Evolutionary conservation across 30 jellyfish, hydroid and myxozoan species (phyloP), one percentile per base, ranked within the genome.

Genomic region (Mastigias papua): DNA sequence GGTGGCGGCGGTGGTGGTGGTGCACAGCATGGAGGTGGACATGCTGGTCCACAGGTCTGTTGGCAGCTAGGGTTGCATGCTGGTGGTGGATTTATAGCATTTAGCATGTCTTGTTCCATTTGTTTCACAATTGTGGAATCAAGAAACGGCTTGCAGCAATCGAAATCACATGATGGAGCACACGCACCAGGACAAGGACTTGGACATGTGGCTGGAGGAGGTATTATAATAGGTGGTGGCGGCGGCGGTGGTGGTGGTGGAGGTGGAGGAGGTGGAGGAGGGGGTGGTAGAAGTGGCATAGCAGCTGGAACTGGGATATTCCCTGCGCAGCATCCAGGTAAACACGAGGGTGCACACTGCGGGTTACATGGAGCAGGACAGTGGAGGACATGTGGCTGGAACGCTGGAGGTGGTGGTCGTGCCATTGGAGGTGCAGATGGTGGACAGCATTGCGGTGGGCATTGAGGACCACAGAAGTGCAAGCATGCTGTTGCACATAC

Each of bases 151-250:
- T 95, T 88, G 80, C 99, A 94, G 76, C 99, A 94, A 83, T 94
- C 97, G 50, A 94, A 94, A 31, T 94, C 99, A 68, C 99, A 94
- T 0, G 95, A 92, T 31, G 99, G 99, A 21, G 99, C 97, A 88
- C 99, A 94, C 17, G 90, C 89, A 19, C 82, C 91, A 9, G 99
- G 99, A 67, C 97, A 94, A 5, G 97, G 90, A 21, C 99, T 97
- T 27, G 99, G 99, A 68, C 99, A 94, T 19, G 84, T 86, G 7
- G 91, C 91, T 68, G 98, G 91, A 13, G 92, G 91, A 28, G 95
- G 90, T 25, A 87, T 32, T 7, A 87, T 84, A n/a, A 51, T 69
- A 22, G 97, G 95, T 37, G 91, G 86, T 16, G 96, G 97, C 33
- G 97, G 95, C 15, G 96, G 97, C 34, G 84, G 93, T 65, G 97